Base-by-base conservation (phyloP, 2,888 invertebrate genomes). In the Cheilosia variabilis region DNA sequence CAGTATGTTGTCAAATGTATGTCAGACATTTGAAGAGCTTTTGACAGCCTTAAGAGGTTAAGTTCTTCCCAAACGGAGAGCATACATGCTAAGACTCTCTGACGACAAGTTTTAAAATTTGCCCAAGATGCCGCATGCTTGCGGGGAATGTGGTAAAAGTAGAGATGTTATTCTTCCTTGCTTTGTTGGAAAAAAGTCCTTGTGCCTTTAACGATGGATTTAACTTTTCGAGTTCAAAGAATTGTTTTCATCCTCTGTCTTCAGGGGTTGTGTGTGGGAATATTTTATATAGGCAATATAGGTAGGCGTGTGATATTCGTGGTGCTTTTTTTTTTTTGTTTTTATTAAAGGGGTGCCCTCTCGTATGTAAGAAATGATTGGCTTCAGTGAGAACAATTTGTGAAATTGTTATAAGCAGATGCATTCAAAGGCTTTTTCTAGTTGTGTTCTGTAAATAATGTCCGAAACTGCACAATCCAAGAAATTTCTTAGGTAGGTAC, bases 21-120 rank as follows among this genome's bases (percentile, higher is more conserved):
- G 82, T 82, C 78, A 66, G 72, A 72, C 76, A 52, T 41, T 50
- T 77, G 71, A 76, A 77, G 76, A 31, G 53, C 41, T 24, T 53
- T 82, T 45, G 34, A 22, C 31, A 15, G 24, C 34, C 65, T 34
- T 31, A 24, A 37, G n/a, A 41, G 68, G 69, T 69, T 82, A 37
- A 37, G 34, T 65, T 65, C 4, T 63, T 47, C 31, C 9, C 13
- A 37, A 31, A 37, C 65, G 1, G 37, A n/a, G 34, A 37, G 65
- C 34, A 37, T 9, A 34, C n/a, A 34, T 34, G 63, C 45, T 45
- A 47, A 15, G 52, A 66, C 52, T 50, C 22, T 19, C 19, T 47
- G 65, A 34, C 34, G 50, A 19, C 37, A 66, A 37, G 52, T 41
- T 52, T 34, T 34, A 13, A 47, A 63, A 50, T 50, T 63, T 31